phyloP scores from a whole-genome alignment of 2,888 invertebrate species.

The Eurytoma adleriae region DNA sequence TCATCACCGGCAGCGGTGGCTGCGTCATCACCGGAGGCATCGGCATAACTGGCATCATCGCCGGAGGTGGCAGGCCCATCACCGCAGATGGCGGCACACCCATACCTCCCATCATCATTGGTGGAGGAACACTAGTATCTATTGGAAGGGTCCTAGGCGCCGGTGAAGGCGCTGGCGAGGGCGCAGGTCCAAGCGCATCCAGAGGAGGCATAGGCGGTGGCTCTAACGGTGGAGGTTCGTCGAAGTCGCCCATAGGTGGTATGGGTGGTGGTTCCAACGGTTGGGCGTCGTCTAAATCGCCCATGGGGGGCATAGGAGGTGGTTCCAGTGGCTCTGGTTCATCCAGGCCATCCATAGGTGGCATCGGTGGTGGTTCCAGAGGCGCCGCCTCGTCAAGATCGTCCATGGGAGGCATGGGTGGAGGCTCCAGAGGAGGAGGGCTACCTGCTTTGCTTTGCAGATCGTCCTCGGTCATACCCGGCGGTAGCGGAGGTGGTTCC shows the following conservation, averaged over 20 bases:
- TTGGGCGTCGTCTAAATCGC: neutral
- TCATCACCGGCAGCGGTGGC: neutral
- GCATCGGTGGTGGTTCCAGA: slow-evolving; percentile 48
- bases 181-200: slow-evolving; percentile 18
- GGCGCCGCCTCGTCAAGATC: slow-evolving; percentile 22
- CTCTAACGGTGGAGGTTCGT: slow-evolving; percentile 24
- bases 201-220: slow-evolving; percentile 50
- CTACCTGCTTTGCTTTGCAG: slow-evolving; percentile 45
- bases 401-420: slow-evolving; percentile 44
- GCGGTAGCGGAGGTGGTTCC: slow-evolving; percentile 38
- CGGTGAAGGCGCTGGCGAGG: neutral
- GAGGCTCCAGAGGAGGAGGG: slow-evolving; percentile 38
- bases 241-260: slow-evolving; percentile 28
- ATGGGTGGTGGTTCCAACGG: slow-evolving; percentile 40
- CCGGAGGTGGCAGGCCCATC: neutral
- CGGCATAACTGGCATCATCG: neutral
- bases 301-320: slow-evolving; percentile 29
- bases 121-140: no score
- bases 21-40: neutral
- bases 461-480: slow-evolving; percentile 39
- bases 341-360: slow-evolving; percentile 29
- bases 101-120: no score
- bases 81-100: neutral
- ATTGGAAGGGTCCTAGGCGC: neutral
- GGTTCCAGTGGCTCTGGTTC: slow-evolving; percentile 15